phyloP scores from a whole-genome alignment of 2,113 vertebrate genomes.

The Edolisoma coerulescens region DNA sequence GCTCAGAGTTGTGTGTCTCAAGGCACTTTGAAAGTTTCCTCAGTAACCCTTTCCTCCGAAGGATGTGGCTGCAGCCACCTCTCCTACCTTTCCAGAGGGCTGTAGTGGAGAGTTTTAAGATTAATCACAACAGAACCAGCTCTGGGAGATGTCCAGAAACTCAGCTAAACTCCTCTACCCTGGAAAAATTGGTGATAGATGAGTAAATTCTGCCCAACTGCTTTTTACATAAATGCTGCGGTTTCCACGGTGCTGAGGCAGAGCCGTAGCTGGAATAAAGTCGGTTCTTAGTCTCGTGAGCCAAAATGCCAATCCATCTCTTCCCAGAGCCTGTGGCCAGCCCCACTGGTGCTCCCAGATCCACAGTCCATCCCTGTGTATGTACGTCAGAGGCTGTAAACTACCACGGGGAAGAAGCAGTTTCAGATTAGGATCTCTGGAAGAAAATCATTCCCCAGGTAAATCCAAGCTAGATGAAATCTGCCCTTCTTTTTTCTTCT shows the following conservation, averaged over 20 bases:
- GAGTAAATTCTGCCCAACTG: not conserved
- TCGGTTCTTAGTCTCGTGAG: not conserved
- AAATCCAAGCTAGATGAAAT: constrained; percentile 11
- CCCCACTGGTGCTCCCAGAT: not conserved
- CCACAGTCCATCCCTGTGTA: not conserved
- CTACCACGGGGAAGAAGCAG: accelerated
- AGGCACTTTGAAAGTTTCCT: not conserved
- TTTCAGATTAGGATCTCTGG: constrained; percentile 47
- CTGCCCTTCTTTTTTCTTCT: not conserved
- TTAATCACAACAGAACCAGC: not conserved
- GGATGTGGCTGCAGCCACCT: not conserved
- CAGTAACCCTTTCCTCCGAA: not conserved
- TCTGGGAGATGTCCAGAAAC: not conserved
- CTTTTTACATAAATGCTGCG: not conserved
- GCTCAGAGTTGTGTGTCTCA: constrained; percentile 2
- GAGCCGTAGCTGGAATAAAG: not conserved
- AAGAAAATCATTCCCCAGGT: not conserved
- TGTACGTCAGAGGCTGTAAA: not conserved
- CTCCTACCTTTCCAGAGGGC: not conserved
- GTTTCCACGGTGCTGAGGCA: not conserved
- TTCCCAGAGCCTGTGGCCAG: not conserved
- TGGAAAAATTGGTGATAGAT: not conserved
- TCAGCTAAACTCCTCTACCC: not conserved
- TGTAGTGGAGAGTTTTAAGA: not conserved
- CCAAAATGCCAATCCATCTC: not conserved